A percentile compares a stretch with the other conserved stretches of the same genome.
phyloP scores from a whole-genome alignment of 2,797 vertebrate genomes.

The Eutrigla gurnardus region DNA sequence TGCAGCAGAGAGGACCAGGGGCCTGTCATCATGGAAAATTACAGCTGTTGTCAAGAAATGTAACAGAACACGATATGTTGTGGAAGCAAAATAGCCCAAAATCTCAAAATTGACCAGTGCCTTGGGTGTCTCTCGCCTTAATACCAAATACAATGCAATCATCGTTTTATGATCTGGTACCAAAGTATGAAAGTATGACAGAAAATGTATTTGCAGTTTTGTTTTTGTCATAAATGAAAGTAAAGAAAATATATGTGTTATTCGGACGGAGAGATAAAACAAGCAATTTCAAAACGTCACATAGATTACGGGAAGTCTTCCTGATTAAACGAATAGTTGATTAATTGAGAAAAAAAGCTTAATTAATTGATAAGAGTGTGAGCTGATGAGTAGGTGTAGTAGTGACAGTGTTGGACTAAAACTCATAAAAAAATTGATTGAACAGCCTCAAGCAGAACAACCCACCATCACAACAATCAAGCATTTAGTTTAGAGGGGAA shows the following conservation, averaged over 20 bases:
- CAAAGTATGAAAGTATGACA: background rate
- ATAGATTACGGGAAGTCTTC: background rate
- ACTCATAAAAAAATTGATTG: background rate
- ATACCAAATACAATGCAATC: too few species aligned
- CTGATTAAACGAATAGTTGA: background rate
- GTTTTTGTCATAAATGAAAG: background rate
- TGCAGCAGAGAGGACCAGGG: too few species aligned
- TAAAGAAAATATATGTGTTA: background rate
- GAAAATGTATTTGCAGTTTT: background rate
- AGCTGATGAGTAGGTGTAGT: background rate
- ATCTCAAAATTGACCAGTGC: too few species aligned
- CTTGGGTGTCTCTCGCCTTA: too few species aligned
- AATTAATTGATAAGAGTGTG: background rate
- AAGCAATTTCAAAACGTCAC: background rate
- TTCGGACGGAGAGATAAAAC: background rate
- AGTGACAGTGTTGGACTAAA: background rate
- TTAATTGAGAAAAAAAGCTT: background rate
- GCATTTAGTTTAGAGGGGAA: background rate
- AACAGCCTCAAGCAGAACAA: background rate
- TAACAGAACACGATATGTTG: too few species aligned
- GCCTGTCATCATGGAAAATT: too few species aligned
- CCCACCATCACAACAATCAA: background rate
- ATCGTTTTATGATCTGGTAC: too few species aligned
- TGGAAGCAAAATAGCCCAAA: too few species aligned
- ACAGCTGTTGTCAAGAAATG: too few species aligned